Percentiles rank a stretch among this genome's conserved stretches.
Evolutionary conservation across 2,113 vertebrate genomes (phyloP).

Genomic region (Channa maculata): DNA sequence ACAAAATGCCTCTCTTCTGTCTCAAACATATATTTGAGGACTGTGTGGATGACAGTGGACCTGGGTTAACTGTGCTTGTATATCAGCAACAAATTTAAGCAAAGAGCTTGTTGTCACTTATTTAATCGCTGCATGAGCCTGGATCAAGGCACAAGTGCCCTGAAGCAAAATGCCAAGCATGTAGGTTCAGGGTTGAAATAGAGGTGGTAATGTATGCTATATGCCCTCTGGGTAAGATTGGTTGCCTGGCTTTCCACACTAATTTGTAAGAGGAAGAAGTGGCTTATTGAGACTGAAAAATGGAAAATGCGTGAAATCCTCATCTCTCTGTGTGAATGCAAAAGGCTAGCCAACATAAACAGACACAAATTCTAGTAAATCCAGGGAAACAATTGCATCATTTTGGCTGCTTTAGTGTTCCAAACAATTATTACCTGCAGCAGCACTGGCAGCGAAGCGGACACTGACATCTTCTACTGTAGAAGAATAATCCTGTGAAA

Average conservation of each 20-base stretch:
- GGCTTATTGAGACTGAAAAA: constrained; percentile 9
- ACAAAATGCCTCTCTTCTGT: too few relatives aligned
- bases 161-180: background rate
- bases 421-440: background rate
- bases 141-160: background rate
- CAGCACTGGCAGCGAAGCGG: background rate
- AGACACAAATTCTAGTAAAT: background rate
- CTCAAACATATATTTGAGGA: too few relatives aligned
- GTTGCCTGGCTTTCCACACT: background rate
- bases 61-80: background rate
- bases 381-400: background rate
- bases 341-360: background rate
- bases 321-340: background rate
- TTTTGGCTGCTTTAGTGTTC: background rate
- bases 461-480: too few relatives aligned
- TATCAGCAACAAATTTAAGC: background rate
- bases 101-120: background rate
- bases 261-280: constrained; percentile 6
- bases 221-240: constrained; percentile 11
- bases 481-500: background rate
- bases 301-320: constrained; percentile 35
- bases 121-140: background rate
- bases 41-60: too few relatives aligned
- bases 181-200: background rate
- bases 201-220: background rate